Percentiles rank a stretch among this genome's conserved stretches.
phyloP scores from a whole-genome alignment of 2,888 invertebrate genomes.

The Ptychoptera albimana region DNA sequence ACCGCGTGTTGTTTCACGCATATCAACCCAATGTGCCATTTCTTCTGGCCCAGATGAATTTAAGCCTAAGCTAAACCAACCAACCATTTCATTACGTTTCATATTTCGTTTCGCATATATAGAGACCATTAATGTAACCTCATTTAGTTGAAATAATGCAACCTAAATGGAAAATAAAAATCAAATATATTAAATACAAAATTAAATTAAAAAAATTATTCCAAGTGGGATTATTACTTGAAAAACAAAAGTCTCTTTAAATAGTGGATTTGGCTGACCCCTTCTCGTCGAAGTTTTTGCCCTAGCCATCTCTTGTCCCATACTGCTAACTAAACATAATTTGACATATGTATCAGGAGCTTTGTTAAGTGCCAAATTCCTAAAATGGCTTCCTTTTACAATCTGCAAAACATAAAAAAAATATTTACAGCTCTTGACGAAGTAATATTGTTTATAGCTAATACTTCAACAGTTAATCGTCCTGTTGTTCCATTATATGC shows the following conservation, averaged over 20 bases:
- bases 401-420: conserved; percentile 16
- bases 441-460: too few species aligned
- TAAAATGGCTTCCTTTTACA: conserved; percentile 49
- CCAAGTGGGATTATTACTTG: conserved; percentile 42
- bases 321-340: conserved; percentile 77
- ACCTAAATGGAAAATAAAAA: conserved; percentile 39
- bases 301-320: conserved; percentile 82
- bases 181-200: not conserved
- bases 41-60: conserved; percentile 88
- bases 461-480: conserved; percentile 79
- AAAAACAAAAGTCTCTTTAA: conserved; percentile 92
- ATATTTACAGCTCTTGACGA: too few species aligned
- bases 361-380: conserved; percentile 58
- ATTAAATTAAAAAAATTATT: conserved; percentile 5
- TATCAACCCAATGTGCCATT: conserved; percentile 83
- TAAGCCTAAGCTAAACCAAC: conserved; percentile 88
- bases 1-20: conserved; percentile 70
- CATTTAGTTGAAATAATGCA: conserved; percentile 84
- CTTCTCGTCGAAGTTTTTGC: conserved; percentile 84
- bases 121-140: conserved; percentile 87
- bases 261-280: conserved; percentile 88
- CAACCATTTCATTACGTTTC: conserved; percentile 91
- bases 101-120: conserved; percentile 86
- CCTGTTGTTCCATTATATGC: conserved; percentile 90
- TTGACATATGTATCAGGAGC: conserved; percentile 92